Percentiles rank a stretch among this genome's conserved stretches.
These are phyloP conservation scores for Drosophila merina DNA, from an alignment of 2,888 invertebrate genomes.

Conservation along the genomic window DNA sequence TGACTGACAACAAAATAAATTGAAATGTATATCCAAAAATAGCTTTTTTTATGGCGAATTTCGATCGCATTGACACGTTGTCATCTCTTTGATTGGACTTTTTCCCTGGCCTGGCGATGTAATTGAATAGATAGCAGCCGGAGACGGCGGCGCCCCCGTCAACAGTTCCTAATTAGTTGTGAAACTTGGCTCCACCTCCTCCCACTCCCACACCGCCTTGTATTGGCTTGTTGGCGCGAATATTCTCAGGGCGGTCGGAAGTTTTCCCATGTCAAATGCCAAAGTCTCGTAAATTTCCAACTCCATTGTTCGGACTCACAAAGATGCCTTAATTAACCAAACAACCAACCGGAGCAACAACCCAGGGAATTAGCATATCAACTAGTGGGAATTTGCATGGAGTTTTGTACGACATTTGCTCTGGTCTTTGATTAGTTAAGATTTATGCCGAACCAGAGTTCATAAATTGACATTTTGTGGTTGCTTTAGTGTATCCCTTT, in stretches of 20 bases:
- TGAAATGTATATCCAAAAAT: background rate
- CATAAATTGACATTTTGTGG: background rate
- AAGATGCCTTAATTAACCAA: conserved; percentile 35
- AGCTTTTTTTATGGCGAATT: background rate
- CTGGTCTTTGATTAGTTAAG: conserved; percentile 15
- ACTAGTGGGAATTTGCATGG: conserved; percentile 5
- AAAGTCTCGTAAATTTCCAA: conserved; percentile 37
- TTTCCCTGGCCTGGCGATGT: conserved; percentile 16
- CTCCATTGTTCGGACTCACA: conserved; percentile 49
- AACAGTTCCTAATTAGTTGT: conserved; percentile 53
- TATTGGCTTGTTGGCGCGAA: conserved; percentile 31
- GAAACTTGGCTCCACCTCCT: conserved; percentile 37
- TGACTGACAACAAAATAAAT: background rate
- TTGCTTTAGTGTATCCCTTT: background rate
- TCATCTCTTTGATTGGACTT: conserved; percentile 4
- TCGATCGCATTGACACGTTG: conserved; percentile 8
- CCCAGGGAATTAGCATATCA: conserved; percentile 27
- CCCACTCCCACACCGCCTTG: conserved; percentile 5
- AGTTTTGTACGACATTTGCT: conserved; percentile 29
- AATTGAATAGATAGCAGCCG: conserved; percentile 43
- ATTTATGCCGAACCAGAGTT: conserved; percentile 5
- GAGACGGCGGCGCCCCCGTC: conserved; percentile 30
- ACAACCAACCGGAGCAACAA: conserved; percentile 16
- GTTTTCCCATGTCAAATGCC: conserved; percentile 62
- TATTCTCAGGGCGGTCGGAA: conserved; percentile 45